phyloP scores from a whole-genome alignment of 2,797 vertebrate genomes.

The Steatocranus sp. region DNA sequence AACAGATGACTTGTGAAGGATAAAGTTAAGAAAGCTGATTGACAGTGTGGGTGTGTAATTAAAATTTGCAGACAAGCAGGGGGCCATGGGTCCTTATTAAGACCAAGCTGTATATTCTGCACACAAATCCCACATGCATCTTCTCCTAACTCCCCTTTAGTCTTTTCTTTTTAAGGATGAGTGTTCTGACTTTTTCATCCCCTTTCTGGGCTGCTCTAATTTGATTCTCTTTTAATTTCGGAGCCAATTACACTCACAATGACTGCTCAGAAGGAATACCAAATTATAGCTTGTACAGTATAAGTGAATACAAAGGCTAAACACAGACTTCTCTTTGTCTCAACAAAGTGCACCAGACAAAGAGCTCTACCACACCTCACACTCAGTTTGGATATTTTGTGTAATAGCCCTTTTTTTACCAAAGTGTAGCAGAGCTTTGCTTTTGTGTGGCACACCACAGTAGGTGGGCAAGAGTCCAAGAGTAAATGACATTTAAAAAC shows the following conservation, averaged over 20 bases:
- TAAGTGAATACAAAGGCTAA: constrained; percentile 54
- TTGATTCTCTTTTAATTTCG: constrained; percentile 59
- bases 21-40: constrained; percentile 59
- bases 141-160: constrained; percentile 13
- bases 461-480: constrained; percentile 41
- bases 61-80: constrained; percentile 50
- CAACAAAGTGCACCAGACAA: constrained; percentile 42
- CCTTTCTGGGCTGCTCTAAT: constrained; percentile 33
- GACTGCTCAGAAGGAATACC: constrained; percentile 55
- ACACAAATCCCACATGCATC: constrained; percentile 49
- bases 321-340: constrained; percentile 59
- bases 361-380: constrained; percentile 46
- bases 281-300: constrained; percentile 62
- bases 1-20: constrained; percentile 49
- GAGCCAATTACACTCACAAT: constrained; percentile 48
- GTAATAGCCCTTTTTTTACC: constrained; percentile 41
- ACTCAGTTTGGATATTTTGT: constrained; percentile 48
- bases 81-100: constrained; percentile 65
- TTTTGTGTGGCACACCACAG: constrained; percentile 48
- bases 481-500: constrained; percentile 33
- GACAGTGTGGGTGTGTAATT: constrained; percentile 66
- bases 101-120: constrained; percentile 23
- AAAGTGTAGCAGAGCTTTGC: constrained; percentile 27
- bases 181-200: constrained; percentile 36
- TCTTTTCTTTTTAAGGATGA: constrained; percentile 31